Evolutionary conservation across 1,140 invertebrate genomes (phyloP).

Genomic region (Asobara japonica): DNA sequence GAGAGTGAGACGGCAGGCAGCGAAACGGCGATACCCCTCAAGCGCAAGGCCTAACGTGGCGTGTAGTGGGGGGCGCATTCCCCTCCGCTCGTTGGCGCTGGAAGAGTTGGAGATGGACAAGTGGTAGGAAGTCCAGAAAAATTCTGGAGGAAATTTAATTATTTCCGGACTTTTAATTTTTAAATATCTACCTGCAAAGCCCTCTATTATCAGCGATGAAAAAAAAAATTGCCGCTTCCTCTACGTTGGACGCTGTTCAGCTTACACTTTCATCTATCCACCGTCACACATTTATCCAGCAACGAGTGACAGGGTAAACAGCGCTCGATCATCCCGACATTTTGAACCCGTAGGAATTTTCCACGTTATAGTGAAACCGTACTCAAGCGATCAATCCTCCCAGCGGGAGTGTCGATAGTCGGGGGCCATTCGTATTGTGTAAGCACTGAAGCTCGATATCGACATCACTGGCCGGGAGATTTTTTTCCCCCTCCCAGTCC

Average conservation of each 20-base stretch:
- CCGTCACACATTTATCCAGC: conserved; percentile 23
- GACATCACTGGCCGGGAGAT: not conserved
- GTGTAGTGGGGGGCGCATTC: no score
- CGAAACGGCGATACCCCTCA: no score
- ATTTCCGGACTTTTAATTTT: no score
- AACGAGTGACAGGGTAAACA: conserved; percentile 35
- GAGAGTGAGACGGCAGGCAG: no score
- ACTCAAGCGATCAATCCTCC: conserved; percentile 27
- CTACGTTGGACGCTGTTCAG: not conserved
- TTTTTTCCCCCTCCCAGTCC: not conserved
- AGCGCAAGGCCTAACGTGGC: no score
- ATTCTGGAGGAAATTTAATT: no score
- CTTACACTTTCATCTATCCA: conserved; percentile 9
- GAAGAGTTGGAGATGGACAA: no score
- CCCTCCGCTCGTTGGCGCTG: no score
- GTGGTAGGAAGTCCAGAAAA: no score
- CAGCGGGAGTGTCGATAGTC: conserved; percentile 31
- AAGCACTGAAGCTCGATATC: conserved; percentile 6
- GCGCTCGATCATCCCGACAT: conserved; percentile 33
- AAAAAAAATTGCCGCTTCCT: conserved; percentile 14
- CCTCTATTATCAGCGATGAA: not conserved
- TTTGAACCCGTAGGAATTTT: conserved; percentile 29
- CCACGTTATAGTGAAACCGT: conserved; percentile 8
- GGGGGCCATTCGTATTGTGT: not conserved
- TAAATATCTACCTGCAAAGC: no score